These are phyloP conservation scores for Petrocephalus microphthalmus DNA, from an alignment of 2,113 vertebrate species.

Conservation along the genomic window DNA sequence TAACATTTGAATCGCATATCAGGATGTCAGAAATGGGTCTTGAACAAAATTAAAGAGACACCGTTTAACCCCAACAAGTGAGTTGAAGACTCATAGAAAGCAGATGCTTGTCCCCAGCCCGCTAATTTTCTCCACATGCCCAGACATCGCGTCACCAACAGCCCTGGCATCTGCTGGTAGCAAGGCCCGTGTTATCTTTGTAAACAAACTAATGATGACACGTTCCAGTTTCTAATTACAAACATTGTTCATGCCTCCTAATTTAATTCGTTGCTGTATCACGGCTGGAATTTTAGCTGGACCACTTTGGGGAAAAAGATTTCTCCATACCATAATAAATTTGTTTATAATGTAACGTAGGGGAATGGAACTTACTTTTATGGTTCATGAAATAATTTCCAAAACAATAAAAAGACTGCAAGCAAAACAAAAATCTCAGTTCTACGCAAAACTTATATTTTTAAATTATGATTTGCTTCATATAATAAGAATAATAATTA, in stretches of 20 bases:
- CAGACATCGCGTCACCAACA: slow-evolving; percentile 10
- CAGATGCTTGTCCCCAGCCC: slow-evolving; percentile 29
- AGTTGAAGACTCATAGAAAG: slow-evolving; percentile 7
- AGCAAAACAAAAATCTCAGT: background rate
- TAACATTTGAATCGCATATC: background rate
- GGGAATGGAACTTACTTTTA: background rate
- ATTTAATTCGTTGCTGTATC: slow-evolving; percentile 16
- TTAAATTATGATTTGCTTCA: background rate
- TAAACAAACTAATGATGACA: slow-evolving; percentile 34
- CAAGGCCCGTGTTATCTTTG: slow-evolving; percentile 26
- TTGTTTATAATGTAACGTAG: background rate
- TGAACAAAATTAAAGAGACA: background rate
- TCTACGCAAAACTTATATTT: background rate
- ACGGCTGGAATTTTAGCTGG: slow-evolving; percentile 14
- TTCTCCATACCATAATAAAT: background rate
- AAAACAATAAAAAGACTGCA: background rate
- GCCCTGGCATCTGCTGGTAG: slow-evolving; percentile 27
- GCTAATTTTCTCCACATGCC: slow-evolving; percentile 30
- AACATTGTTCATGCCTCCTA: slow-evolving; percentile 27
- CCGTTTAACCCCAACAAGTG: slow-evolving; percentile 15
- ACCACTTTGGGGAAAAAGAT: slow-evolving; percentile 5
- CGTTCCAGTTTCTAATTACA: slow-evolving; percentile 24
- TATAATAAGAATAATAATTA: background rate
- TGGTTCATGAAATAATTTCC: background rate
- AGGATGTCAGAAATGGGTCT: background rate